Evolutionary conservation across 2,888 invertebrate genomes (phyloP), one percentile per base, ranked within the genome.

Genomic region (Ypsolopha sequella): DNA sequence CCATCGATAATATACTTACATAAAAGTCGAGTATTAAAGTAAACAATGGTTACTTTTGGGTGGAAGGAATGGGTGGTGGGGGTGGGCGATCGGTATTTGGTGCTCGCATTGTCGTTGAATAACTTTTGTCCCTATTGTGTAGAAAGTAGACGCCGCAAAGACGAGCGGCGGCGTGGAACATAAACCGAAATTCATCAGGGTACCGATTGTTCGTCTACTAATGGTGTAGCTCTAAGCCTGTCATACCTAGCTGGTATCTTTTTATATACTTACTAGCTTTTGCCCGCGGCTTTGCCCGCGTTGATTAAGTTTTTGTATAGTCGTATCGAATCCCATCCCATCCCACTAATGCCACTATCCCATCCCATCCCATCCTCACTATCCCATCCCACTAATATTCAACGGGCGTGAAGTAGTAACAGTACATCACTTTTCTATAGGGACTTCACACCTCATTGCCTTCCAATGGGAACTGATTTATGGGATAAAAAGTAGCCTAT

Each of bases 71-170:
- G 49, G 48, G 51, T 50, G 54, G 66, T 70, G 74, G 73, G 76
- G 65, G 58, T 62, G 66, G 76, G 73, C 82, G 87, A 85, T 87
- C 85, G 86, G 86, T 86, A 87, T 87, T 87, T 82, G 85, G 86
- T 81, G 82, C 78, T 81, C 82, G 85, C 80, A 86, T 85, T 87
- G 87, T 87, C 81, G 84, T 80, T 78, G 84, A 82, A 84, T 85
- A 87, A 87, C 87, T 87, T 87, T 87, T 87, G 87, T 87, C 82
- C 86, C 87, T 80, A 86, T 87, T 87, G 85, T 86, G 81, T 80
- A 61, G 80, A 80, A 85, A 85, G 80, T 78, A 80, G 75, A 80
- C 56, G 76, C 80, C 82, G 82, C 86, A 84, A 87, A 85, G 86
- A 84, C 79, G 79, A 52, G 56, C 72, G 64, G 66, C 73, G 70